These are phyloP conservation scores for Drosophila equinoxialis DNA, from an alignment of 1,140 invertebrate species.

Conservation along the genomic window DNA sequence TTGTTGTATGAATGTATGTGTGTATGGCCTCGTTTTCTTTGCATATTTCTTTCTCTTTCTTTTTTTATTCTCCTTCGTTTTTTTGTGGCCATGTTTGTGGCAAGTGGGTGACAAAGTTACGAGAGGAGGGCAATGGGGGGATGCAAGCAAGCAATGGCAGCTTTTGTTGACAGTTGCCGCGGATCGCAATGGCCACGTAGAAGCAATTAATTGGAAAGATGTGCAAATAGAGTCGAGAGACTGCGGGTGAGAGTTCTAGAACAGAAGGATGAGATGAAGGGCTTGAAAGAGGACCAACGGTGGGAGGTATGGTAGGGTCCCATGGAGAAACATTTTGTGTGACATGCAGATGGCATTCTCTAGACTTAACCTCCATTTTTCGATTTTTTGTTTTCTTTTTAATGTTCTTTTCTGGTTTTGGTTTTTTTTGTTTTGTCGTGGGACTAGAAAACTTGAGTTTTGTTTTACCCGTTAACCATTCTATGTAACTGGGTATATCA, in stretches of 20 bases:
- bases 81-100: constrained; percentile 60
- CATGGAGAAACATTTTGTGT: neutral
- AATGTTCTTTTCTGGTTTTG: neutral
- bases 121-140: neutral
- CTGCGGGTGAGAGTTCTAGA: constrained; percentile 29
- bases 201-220: constrained; percentile 80
- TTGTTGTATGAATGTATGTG: neutral
- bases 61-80: constrained; percentile 21
- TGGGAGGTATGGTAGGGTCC: too few species aligned
- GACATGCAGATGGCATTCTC: constrained; percentile 56
- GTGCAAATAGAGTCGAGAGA: constrained; percentile 64
- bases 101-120: constrained; percentile 42
- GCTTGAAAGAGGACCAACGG: neutral
- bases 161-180: constrained; percentile 69
- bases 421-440: neutral
- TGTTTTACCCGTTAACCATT: neutral
- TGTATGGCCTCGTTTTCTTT: constrained; percentile 43
- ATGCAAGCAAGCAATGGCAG: constrained; percentile 30
- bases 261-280: neutral
- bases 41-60: neutral
- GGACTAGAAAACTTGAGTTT: constrained; percentile 1
- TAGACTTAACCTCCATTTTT: constrained; percentile 68
- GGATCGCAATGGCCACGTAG: constrained; percentile 59
- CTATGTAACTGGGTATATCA: neutral
- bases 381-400: too few species aligned